Conservation (phyloP, 2,797 vertebrate genomes). For the Periparus ater region DNA sequence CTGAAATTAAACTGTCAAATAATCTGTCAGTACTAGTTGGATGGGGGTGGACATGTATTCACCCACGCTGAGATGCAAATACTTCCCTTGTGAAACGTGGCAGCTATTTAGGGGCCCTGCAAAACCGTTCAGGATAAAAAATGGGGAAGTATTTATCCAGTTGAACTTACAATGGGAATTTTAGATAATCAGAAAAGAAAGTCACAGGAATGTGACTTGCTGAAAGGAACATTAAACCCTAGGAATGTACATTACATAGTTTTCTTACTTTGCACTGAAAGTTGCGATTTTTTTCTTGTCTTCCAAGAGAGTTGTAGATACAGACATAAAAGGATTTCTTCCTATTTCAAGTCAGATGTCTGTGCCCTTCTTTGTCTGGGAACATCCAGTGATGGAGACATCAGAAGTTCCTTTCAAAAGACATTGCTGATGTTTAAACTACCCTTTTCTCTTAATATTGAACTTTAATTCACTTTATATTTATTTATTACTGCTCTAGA, state of each 20-base stretch:
- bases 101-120: not conserved
- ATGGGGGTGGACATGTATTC: conserved; percentile 46
- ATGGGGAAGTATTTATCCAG: conserved; percentile 1
- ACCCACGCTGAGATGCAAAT: conserved; percentile 35
- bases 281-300: not conserved
- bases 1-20: conserved; percentile 61
- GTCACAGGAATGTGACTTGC: not conserved
- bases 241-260: conserved; percentile 23
- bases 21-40: conserved; percentile 19
- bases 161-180: conserved; percentile 19
- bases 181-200: conserved; percentile 49
- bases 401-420: not conserved
- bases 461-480: not conserved
- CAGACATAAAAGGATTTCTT: not conserved
- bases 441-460: not conserved
- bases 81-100: conserved; percentile 18
- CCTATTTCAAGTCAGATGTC: not conserved
- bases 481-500: not conserved
- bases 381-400: not conserved
- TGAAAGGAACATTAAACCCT: conserved; percentile 13
- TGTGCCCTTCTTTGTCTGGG: not conserved
- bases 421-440: not conserved
- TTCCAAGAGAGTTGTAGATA: not conserved
- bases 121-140: not conserved
- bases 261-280: not conserved